These are phyloP conservation scores for Columba guinea DNA, from an alignment of 2,797 vertebrate genomes.

Conservation along the genomic window DNA sequence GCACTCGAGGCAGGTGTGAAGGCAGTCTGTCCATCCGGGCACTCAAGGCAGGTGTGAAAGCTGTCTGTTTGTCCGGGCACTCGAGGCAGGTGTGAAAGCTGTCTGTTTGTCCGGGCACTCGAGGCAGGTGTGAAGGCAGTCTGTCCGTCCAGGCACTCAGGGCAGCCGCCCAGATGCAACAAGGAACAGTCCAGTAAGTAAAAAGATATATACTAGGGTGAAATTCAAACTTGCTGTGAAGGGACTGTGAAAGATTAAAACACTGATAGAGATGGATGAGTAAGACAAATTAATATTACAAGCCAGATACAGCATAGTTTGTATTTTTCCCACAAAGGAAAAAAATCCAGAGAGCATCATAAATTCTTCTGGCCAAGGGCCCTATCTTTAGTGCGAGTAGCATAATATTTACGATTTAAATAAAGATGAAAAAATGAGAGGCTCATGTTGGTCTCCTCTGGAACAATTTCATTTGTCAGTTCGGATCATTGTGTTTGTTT, in stretches of 20 bases:
- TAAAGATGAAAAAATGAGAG: background rate
- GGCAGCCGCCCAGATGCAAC: background rate
- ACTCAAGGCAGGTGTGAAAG: too few species aligned
- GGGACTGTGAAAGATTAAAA: background rate
- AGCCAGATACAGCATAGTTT: background rate
- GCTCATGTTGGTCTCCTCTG: background rate
- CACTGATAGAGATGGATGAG: background rate
- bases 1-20: too few species aligned
- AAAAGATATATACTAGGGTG: background rate
- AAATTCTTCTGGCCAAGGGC: background rate
- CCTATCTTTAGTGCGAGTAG: background rate
- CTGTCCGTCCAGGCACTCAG: rapidly evolving
- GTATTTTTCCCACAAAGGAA: background rate
- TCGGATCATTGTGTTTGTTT: background rate
- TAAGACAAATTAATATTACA: background rate
- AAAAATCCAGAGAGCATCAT: background rate
- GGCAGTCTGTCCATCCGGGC: too few species aligned
- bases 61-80: too few species aligned
- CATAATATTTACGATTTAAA: background rate
- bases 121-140: background rate
- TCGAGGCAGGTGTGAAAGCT: too few species aligned
- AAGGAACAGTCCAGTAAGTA: background rate
- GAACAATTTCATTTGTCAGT: background rate
- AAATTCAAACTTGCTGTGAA: background rate
- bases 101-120: too few species aligned